phyloP scores from a whole-genome alignment of 2,888 invertebrate genomes.

The Xanthorhoe designata region DNA sequence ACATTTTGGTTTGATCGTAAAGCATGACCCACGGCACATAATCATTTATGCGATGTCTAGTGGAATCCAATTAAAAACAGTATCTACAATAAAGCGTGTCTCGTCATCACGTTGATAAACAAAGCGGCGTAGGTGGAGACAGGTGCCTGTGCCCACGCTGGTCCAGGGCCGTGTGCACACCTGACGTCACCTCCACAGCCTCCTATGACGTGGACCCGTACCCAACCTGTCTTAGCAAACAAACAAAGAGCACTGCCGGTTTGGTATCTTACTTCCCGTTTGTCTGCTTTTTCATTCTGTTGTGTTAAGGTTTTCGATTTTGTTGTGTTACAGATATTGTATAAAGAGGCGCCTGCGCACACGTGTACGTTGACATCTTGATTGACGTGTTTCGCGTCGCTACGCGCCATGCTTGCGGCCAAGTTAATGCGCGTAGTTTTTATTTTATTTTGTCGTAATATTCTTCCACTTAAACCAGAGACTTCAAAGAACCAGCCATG shows the following conservation, averaged over 20 bases:
- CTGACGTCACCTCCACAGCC: conserved; percentile 76
- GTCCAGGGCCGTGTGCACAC: conserved; percentile 79
- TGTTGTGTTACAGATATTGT: conserved; percentile 7
- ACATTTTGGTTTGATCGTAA: conserved; percentile 44
- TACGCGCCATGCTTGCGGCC: conserved; percentile 55
- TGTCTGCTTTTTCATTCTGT: conserved; percentile 4
- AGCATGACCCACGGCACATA: conserved; percentile 37
- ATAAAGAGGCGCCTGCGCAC: conserved; percentile 32
- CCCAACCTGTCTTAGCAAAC: conserved; percentile 59
- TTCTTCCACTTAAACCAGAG: conserved; percentile 55
- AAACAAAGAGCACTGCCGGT: conserved; percentile 41
- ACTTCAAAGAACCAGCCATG: conserved; percentile 66
- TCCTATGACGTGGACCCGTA: conserved; percentile 60
- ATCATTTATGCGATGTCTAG: conserved; percentile 40
- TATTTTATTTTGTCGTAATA: conserved; percentile 60
- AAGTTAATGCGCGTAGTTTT: conserved; percentile 50
- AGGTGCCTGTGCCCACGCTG: conserved; percentile 74
- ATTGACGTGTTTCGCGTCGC: conserved; percentile 69
- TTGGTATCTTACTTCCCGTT: conserved; percentile 38
- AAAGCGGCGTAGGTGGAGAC: conserved; percentile 67
- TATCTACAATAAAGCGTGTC: conserved; percentile 41
- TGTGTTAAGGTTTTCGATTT: conserved; percentile 5
- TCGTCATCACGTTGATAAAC: conserved; percentile 58
- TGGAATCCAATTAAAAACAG: conserved; percentile 45
- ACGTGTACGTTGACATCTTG: conserved; percentile 64